Base-by-base conservation (phyloP, 2,888 invertebrate genomes). In the Suillia variegata region DNA sequence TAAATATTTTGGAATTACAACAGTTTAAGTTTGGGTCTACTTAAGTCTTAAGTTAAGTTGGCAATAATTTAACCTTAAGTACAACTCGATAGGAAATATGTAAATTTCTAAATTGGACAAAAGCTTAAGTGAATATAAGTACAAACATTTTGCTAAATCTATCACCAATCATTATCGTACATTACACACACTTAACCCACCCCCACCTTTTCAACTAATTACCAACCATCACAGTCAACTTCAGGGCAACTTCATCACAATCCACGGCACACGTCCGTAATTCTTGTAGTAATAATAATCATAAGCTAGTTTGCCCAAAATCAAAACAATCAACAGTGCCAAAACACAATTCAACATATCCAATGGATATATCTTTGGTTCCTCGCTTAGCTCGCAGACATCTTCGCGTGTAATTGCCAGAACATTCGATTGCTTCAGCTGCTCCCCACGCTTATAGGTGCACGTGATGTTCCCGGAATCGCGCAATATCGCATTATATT, bases 281-380 rank as follows among this genome's bases (percentile, higher is more conserved):
- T 87, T 88, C 77, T 90, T 92, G 77, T 91, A 94, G 70, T 84
- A 85, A 79, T 91, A 91, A 83, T 93, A 94, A 80, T 94, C 93
- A 72, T 92, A 94, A 1, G 88, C 83, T 61, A 94, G 86, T 79
- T 91, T 90, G 15, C 88, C 86, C 33, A 93, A 77, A 8, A 93
- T 85, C n/a, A 90, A 78, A 1, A 92, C 69, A 65, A 93, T 90
- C 56, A 92, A 80, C 2, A 83, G 79, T 0, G 88, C 87, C 58
- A 94, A 82, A 17, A 89, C 82, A 52, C 88, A 85, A 76, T 92
- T 93, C 1, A 93, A 80, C 65, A 92, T 84, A 73, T 94, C 92
- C 54, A 93, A 83, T 1, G 88, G 85, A 78, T 89, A 87, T 42
- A 92, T 84, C 15, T 87, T 85, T 45, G 83, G 80, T 47, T 85